Evolutionary conservation across 1,140 invertebrate genomes (phyloP), one percentile per base, ranked within the genome.

Genomic region (Bacillus rossius): DNA sequence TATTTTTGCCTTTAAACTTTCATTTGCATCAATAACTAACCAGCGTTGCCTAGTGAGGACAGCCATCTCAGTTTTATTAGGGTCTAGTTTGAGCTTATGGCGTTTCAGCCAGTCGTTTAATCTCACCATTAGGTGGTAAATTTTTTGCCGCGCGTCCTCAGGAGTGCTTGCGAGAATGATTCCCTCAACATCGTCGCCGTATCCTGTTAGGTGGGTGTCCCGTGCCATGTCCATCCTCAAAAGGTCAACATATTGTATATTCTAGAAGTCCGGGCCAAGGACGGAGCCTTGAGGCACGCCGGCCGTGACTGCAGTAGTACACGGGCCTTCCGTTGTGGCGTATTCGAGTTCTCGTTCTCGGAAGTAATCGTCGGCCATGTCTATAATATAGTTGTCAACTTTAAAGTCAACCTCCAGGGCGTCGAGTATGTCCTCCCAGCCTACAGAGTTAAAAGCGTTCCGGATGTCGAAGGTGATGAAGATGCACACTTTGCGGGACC

Each of bases 251-350:
- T 72, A 73, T 0, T 59, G 20, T 0, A 70, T 16, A 50, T 66
- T 68, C 68, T 65, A 74, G 16, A 74, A 57, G 3, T 62, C 63
- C 0, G 72, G 68, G 1, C 69, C 69, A 1, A 72, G 47, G 8
- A 72, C 60, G n/a, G 66, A 71, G 3, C 69, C 71, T 54, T 73
- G 70, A 1, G 72, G 65, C 10, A 67, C 64, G 4, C 62, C 63
- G 8, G 49, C 51, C 13, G 55, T 59, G 2, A 71, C 65, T 8
- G 69, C 69, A 20, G 40, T 34, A 22, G 40, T 48, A 13, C 29
- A n/a, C 38, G 26, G 48, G 13, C 52, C 61, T 2, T 55, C 45
- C 8, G 3, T 55, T 10, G 51, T 60, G 2, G 59, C 45, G 5
- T 60, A 60, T 19, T 16, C 26, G 1, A 62, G 47, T 40, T 19